phyloP scores from a whole-genome alignment of 2,113 vertebrate species.

The Eurypyga helias region DNA sequence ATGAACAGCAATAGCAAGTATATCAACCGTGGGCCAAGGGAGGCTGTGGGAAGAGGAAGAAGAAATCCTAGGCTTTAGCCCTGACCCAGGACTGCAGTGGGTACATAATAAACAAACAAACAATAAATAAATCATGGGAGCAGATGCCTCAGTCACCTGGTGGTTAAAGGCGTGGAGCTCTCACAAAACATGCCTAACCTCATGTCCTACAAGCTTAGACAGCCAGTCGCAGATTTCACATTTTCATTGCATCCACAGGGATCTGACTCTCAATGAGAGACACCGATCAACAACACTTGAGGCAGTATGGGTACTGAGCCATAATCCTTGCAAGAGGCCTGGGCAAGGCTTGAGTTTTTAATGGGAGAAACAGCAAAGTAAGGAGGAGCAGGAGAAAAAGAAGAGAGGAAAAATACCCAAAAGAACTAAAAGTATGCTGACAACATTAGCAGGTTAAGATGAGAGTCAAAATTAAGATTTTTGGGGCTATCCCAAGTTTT shows the following conservation, averaged over 20 bases:
- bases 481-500: neutral
- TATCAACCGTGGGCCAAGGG: neutral
- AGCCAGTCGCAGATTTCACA: neutral
- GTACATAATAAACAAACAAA: neutral
- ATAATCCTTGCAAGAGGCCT: neutral
- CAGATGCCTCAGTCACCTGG: neutral
- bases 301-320: neutral
- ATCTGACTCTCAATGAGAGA: neutral
- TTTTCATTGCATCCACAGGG: neutral
- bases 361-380: neutral
- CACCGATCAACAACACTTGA: fast-evolving
- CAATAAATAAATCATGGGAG: neutral
- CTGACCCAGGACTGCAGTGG: neutral
- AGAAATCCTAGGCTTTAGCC: neutral
- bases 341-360: neutral
- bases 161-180: neutral
- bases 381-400: neutral
- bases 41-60: neutral
- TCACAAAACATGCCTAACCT: neutral
- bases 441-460: neutral
- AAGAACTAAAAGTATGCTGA: neutral
- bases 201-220: neutral
- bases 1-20: neutral
- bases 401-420: too few species aligned
- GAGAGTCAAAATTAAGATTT: neutral